A percentile compares a stretch with the other conserved stretches of the same genome.
Evolutionary conservation across 2,113 vertebrate species (phyloP).

Genomic region (Brienomyrus brachyistius): DNA sequence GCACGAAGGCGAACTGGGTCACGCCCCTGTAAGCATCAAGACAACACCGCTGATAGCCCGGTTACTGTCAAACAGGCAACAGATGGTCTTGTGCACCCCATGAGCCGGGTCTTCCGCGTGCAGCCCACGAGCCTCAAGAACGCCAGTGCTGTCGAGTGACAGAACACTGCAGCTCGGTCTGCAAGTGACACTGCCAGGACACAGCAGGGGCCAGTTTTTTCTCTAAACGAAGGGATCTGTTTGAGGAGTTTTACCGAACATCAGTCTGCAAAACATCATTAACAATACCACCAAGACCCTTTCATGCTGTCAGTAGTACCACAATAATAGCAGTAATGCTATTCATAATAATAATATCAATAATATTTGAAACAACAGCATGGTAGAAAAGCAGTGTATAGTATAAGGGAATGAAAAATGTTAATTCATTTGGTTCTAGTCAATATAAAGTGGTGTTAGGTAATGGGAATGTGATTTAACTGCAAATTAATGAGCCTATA

Average conservation of each 20-base stretch:
- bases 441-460: neutral
- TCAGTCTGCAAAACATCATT: neutral
- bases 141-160: no score
- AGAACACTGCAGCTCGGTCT: no score
- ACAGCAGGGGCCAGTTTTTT: neutral
- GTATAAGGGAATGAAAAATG: neutral
- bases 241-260: neutral
- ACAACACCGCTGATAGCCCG: neutral
- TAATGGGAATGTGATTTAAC: conserved; percentile 4
- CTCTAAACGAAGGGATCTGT: neutral
- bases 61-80: neutral
- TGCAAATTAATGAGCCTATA: conserved; percentile 4
- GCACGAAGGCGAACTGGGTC: neutral
- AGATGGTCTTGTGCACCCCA: neutral
- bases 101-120: neutral
- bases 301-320: neutral
- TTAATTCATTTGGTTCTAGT: neutral
- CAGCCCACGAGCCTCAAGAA: neutral
- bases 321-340: neutral
- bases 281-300: neutral
- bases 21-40: neutral
- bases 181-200: neutral
- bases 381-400: neutral
- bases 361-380: neutral
- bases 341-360: neutral